Evolutionary conservation across 2,888 invertebrate species (phyloP), one percentile per base, ranked within the genome.

Genomic region (Lochmaea capreae): DNA sequence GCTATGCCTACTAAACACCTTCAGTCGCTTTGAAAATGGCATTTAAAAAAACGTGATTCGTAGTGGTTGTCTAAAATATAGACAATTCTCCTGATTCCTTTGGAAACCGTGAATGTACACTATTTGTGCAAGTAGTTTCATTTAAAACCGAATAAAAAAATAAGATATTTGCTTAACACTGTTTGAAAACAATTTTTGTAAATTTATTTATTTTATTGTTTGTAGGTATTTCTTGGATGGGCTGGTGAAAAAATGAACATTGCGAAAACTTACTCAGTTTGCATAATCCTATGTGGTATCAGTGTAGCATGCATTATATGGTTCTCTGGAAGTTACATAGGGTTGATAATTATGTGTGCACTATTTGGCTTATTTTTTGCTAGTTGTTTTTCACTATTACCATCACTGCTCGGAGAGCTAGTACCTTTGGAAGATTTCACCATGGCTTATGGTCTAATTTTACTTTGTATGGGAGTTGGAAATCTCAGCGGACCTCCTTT

Each of bases 361-460:
- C 88, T 93, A 0, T 98, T 97, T 87, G 98, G 98, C 10, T 90
- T 97, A 78, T 94, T 95, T 79, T 96, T 97, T 85, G 96, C 96
- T 67, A 97, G 96, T 79, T 96, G 94, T 75, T 97, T 96, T 86
- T 94, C 96, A 0, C 94, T 97, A 79, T 96, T 97, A 0, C 96
- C 97, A 0, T 94, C 96, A 82, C 92, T 98, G 81, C 88, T 97
- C 79, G 96, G 97, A 62, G 93, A 95, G 83, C 88, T 97, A 82
- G 94, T 97, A 43, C 96, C 97, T 8, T 87, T 98, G 84, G 96
- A 97, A 84, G 92, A 95, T 79, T 97, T 98, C 85, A 97, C 97
- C 9, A 93, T 94, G 77, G 97, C 97, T 18, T 98, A 97, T 86
- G 98, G 98, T 26, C 87, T 98, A 80, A 93, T 95, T 79, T 89